Evolutionary conservation across 2,888 invertebrate species (phyloP), one percentile per base, ranked within the genome.

Genomic region (Plutella xylostella): DNA sequence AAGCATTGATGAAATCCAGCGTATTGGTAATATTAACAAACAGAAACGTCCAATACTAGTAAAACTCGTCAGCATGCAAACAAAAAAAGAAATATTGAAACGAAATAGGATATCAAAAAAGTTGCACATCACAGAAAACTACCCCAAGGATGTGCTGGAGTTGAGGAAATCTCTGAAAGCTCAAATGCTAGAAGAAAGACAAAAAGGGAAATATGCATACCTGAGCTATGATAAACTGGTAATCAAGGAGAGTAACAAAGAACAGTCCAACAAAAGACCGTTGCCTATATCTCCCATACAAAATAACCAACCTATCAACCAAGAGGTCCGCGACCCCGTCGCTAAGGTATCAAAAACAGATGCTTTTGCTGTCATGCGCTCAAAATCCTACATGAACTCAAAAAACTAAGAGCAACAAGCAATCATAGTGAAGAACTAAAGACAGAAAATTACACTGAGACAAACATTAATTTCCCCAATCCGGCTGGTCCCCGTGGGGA

Each of bases 91-190:
- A n/a, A n/a, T n/a, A n/a, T n/a, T n/a, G n/a, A n/a, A n/a, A n/a
- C n/a, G n/a, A n/a, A n/a, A n/a, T n/a, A n/a, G n/a, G n/a, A n/a
- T n/a, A n/a, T n/a, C n/a, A n/a, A n/a, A n/a, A n/a, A n/a, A n/a
- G n/a, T n/a, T n/a, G n/a, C n/a, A 40, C 40, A 40, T 40, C n/a
- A 40, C 40, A 15, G 14, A 25, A 14, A 25, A 40, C 15, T 12
- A 14, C 2, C 15, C 40, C 14, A 40, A 40, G 12, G 25, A 40
- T 6, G 40, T 19, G 28, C 14, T 40, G 12, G 14, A 25, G 7
- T 25, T 11, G 25, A 19, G 14, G 6, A 19, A 14, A 9, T 15
- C 12, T 14, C 30, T 30, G 12, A 11, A 30, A 35, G 35, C 15
- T 3, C n/a, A 35, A 11, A 4, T 18, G 17, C n/a, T n/a, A 18